Base-by-base conservation (phyloP, 2,888 invertebrate genomes). In the Leptinotarsa haldemani region DNA sequence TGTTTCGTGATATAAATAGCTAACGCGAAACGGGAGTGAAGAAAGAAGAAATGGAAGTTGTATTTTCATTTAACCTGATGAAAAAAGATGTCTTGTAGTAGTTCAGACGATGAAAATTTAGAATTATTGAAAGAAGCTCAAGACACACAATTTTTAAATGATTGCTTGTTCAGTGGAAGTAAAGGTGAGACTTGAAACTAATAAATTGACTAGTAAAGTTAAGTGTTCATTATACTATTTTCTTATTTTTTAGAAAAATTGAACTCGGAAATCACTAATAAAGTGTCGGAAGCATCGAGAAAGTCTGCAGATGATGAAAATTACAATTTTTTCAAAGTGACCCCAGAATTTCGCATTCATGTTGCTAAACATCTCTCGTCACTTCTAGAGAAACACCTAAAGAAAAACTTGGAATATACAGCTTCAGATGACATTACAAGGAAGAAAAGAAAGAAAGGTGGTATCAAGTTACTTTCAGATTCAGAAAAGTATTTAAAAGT, bases 311-410 rank as follows among this genome's bases (percentile, higher is more conserved):
- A 86, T 75, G 85, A 90, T 12, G 87, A 88, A 53, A 90, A 90
- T 77, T 90, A 90, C 80, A 90, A 90, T 83, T 86, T 89, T 1
- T 88, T 85, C n/a, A 81, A 88, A 80, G 89, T 90, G 1, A 90
- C 90, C 4, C 87, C 88, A 20, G 88, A 89, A 78, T 87, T 91
- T 85, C 90, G 90, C 80, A 88, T 86, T 52, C 86, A 84, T 74
- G 89, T 91, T 68, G 89, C 89, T 12, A 88, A 87, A 61, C 89
- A 90, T 84, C 83, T 91, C 61, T 88, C 90, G 1, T 85, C 85
- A 22, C 84, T 90, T 48, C 88, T 91, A 53, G 86, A 88, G 70
- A 64, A 72, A 48, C 80, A 81, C 65, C 71, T 77, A 9, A 78
- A 76, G 50, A 88, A 87, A 83, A 88, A 88, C 73, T 52, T 74